Evolutionary conservation across 2,888 invertebrate species (phyloP), one percentile per base, ranked within the genome.

Genomic region (Caenorhabditis doughertyi): DNA sequence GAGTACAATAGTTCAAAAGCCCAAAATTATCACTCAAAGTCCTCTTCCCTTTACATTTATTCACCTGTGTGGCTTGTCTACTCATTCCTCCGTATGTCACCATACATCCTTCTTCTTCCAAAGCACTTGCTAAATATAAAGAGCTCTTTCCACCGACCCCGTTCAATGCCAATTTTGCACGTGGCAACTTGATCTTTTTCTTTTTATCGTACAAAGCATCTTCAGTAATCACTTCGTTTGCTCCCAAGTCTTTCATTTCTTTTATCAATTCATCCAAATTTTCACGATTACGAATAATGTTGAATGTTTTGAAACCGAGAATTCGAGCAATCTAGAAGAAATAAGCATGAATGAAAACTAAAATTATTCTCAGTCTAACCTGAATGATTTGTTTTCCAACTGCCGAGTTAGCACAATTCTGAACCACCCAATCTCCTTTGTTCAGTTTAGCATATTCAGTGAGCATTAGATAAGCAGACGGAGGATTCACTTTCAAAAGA

Each of bases 21-120:
- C n/a, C n/a, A n/a, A n/a, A n/a, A n/a, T n/a, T n/a, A n/a, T n/a
- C n/a, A n/a, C n/a, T n/a, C n/a, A n/a, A n/a, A n/a, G n/a, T 32
- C 9, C 32, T 32, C 32, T 32, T 32, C 32, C 32, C 4, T 4
- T 32, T 32, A 7, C 9, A 7, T 18, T 35, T 58, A 5, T 16
- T 16, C 16, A 56, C 55, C 32, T 60, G 58, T 3, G 58, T 60
- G 21, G 42, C 8, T 21, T 60, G 60, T 7, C 27, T 51, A 35
- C 96, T 96, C 95, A 98, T 98, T 60, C 96, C 96, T 2, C 98
- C 98, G 92, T 98, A 98, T 16, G 97, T 98, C 0, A 99, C 96
- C 93, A 98, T 94, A 0, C 94, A 93, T 18, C 96, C 96, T 79
- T 94, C 93, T 35, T 94, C 93, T 4, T 94, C 94, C 68, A 99